These are phyloP conservation scores for Apamea monoglypha DNA, from an alignment of 2,888 invertebrate species.

Conservation along the genomic window DNA sequence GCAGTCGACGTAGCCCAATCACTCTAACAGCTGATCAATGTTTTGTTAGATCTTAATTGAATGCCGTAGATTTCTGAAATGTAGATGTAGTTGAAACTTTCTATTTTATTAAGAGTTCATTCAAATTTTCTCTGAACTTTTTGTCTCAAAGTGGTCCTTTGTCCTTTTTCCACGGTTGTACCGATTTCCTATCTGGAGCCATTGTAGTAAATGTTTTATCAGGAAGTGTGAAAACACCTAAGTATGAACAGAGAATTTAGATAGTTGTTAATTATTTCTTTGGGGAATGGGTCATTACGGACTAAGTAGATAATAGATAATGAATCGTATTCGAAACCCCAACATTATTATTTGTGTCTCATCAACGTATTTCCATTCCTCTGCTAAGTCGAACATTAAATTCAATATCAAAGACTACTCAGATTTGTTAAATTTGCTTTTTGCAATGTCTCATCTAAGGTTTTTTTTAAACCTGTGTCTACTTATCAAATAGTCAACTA, in stretches of 20 bases:
- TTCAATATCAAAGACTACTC: constrained; percentile 6
- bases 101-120: constrained; percentile 6
- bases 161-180: constrained; percentile 2
- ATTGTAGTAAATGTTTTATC: not conserved
- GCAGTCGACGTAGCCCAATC: constrained; percentile 57
- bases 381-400: not conserved
- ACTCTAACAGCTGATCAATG: constrained; percentile 63
- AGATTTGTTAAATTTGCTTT: not conserved
- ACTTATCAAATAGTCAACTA: constrained; percentile 12
- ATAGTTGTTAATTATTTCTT: not conserved
- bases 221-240: not conserved
- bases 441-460: not conserved
- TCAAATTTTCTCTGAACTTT: not conserved
- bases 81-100: not conserved
- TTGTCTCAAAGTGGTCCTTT: not conserved
- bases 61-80: constrained; percentile 11
- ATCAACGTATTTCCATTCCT: not conserved
- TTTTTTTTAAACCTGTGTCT: constrained; percentile 19
- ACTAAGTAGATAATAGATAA: not conserved
- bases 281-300: no score
- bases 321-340: no score
- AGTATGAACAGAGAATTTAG: not conserved
- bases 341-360: not conserved
- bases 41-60: constrained; percentile 54
- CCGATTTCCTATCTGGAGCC: not conserved